Evolutionary conservation across 2,888 invertebrate genomes (phyloP).

Genomic region (Coelopa pilipes): DNA sequence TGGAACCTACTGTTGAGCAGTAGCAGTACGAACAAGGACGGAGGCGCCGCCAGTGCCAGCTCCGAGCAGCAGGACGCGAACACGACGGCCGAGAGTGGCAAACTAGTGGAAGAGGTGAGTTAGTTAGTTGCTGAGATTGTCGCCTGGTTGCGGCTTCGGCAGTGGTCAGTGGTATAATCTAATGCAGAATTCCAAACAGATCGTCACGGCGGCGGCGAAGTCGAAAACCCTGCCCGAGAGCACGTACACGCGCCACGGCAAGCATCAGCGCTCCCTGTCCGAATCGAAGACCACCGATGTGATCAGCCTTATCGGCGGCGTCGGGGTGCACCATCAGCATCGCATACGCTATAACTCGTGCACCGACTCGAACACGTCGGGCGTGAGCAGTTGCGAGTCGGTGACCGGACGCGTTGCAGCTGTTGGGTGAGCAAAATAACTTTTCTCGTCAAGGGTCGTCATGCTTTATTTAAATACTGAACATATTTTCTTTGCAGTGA

Average conservation of each 20-base stretch:
- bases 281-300: slow-evolving; percentile 78
- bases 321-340: slow-evolving; percentile 60
- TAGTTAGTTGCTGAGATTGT: no score
- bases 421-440: slow-evolving; percentile 68
- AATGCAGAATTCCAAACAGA: neutral
- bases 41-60: slow-evolving; percentile 45
- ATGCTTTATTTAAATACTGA: neutral
- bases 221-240: slow-evolving; percentile 71
- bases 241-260: slow-evolving; percentile 62
- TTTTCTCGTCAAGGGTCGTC: neutral
- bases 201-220: slow-evolving; percentile 48
- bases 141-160: neutral
- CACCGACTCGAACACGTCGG: slow-evolving; percentile 85
- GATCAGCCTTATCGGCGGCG: slow-evolving; percentile 57
- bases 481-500: slow-evolving; percentile 68
- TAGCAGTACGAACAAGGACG: slow-evolving; percentile 44
- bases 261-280: slow-evolving; percentile 74
- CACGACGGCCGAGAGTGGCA: slow-evolving; percentile 57
- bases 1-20: slow-evolving; percentile 59
- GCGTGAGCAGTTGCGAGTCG: slow-evolving; percentile 85
- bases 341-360: slow-evolving; percentile 71
- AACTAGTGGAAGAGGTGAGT: slow-evolving; percentile 40
- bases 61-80: slow-evolving; percentile 52
- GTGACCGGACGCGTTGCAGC: slow-evolving; percentile 73
- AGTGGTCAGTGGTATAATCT: neutral